Evolutionary conservation across 2,113 vertebrate genomes (phyloP).

Genomic region (Opisthocomus hoazin): DNA sequence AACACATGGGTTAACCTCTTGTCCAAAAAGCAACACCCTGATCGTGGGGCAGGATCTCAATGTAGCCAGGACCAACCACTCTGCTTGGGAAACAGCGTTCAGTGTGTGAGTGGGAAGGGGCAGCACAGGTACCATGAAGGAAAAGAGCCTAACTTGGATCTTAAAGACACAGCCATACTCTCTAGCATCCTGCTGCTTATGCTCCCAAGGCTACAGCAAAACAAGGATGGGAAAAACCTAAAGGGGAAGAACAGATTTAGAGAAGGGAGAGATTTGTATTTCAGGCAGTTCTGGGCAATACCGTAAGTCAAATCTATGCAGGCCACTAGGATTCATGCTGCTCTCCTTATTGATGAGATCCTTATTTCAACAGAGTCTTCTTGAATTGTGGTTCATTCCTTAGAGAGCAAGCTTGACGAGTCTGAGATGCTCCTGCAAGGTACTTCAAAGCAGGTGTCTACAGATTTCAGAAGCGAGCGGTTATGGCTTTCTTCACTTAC

Average conservation of each 20-base stretch:
- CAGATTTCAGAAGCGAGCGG: background rate
- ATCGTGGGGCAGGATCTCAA: rapidly evolving
- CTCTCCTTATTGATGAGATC: background rate
- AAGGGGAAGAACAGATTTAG: background rate
- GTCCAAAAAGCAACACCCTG: background rate
- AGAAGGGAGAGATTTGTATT: background rate
- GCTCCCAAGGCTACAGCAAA: background rate
- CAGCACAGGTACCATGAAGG: rapidly evolving
- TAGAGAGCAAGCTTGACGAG: background rate
- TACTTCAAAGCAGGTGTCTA: background rate
- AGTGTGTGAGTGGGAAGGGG: background rate
- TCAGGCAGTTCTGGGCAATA: background rate
- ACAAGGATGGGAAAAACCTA: background rate
- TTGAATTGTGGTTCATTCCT: background rate
- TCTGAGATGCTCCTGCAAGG: background rate
- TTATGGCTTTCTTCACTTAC: background rate
- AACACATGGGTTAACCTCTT: background rate
- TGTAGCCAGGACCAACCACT: background rate
- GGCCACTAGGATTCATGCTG: background rate
- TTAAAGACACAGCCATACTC: background rate
- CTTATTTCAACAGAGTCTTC: background rate
- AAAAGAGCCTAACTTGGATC: background rate
- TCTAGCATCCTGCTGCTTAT: background rate
- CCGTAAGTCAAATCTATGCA: background rate
- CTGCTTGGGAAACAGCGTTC: background rate